Evolutionary conservation across 2,113 vertebrate genomes (phyloP), one percentile per base, ranked within the genome.

Genomic region (Oenanthe melanoleuca): DNA sequence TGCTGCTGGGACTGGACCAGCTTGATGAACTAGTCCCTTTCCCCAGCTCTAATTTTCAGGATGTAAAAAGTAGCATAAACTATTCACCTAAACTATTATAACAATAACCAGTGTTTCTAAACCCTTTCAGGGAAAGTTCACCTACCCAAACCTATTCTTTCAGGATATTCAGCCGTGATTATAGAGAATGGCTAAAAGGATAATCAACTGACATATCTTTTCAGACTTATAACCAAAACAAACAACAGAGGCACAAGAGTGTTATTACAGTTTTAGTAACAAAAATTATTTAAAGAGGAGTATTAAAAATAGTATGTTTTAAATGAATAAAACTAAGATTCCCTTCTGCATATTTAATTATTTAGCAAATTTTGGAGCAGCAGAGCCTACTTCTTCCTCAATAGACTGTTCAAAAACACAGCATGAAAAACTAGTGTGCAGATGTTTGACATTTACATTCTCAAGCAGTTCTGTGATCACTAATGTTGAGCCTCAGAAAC

Each of bases 21-120:
- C 79, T 65, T 94, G 74, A 88, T 73, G 74, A 92, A 90, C 60
- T 59, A 77, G 87, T 96, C 67, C 63, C 55, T 67, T 83, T 86
- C 49, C 47, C 17, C 59, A 86, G 67, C 60, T 52, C 31, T 71
- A 52, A 63, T 78, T 88, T 82, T 94, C 60, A 63, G 65, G 33
- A 40, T 66, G 65, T 56, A 80, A 93, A 90, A 94, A 60, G 60
- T 53, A 88, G 42, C 38, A 88, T 55, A 66, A 88, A 63, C 20
- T 70, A 31, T 47, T 89, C 47, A 71, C 33, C 69, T 40, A 28
- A 88, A 86, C 29, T 60, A 7, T 37, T 86, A 70, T 40, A 86
- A 74, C 69, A 77, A 72, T 57, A 74, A 53, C n/a, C 40, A 78
- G 24, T 38, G 24, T 57, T 92, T 69, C 59, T 82, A 70, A 93